Base-by-base conservation (phyloP, 2,888 invertebrate genomes). In the Drosophila eohydei region DNA sequence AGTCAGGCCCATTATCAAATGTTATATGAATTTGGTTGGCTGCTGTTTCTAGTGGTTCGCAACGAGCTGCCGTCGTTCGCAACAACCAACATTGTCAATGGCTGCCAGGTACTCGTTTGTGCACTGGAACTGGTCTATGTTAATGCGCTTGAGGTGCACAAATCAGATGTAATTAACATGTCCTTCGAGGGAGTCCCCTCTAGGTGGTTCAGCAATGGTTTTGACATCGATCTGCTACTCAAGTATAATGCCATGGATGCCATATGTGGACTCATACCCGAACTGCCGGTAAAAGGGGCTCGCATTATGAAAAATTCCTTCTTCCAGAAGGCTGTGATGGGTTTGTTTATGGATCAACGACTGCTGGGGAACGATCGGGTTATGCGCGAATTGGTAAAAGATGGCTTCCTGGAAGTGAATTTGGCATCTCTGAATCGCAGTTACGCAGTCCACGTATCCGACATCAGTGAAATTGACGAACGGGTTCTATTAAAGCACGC, bases 11-110 rank as follows among this genome's bases (percentile, higher is more conserved):
- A 76, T 3, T 84, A 88, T 38, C 59, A 78, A 4, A 67, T 73
- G 44, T 41, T 89, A 0, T 89, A 77, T 41, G 85, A 88, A 11
- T 78, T 86, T 32, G 78, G 89, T 4, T 86, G 86, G 86, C 62
- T 86, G 1, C 44, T 86, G 6, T 86, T 89, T 30, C 67, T 86
- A 12, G 54, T 70, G 34, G 59, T 74, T 2, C 80, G 89, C 5
- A 89, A 82, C 30, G 81, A 80, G 36, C 32, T 88, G 34, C 84
- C 80, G 1, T 34, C 68, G 1, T 68, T 76, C 43, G 59, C 60
- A 0, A 71, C 71, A 2, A 44, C 14, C 9, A 81, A 71, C 36
- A 59, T 88, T 3, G 61, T 84, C 14, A 67, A 65, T 32, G 74
- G 79, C 12, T 84, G 76, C 12, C 81, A 86, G 28, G 40, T 89